A percentile compares a stretch with the other conserved stretches of the same genome.
These are phyloP conservation scores for Anthophora plumipes DNA, from an alignment of 2,888 invertebrate genomes.

Conservation along the genomic window DNA sequence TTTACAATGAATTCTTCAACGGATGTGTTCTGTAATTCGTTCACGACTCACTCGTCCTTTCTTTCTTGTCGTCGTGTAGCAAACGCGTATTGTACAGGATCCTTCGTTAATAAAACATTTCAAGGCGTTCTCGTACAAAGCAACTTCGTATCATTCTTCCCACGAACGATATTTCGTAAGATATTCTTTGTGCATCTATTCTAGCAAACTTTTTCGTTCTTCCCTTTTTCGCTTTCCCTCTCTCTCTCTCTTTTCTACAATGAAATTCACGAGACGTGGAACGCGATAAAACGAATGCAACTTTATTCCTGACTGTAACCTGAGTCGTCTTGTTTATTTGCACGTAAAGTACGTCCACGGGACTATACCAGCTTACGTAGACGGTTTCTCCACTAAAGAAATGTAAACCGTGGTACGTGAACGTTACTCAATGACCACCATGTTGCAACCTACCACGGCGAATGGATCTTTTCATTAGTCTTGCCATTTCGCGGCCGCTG, in stretches of 20 bases:
- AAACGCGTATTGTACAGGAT: neutral
- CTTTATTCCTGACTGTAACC: neutral
- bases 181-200: neutral
- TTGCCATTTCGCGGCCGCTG: neutral
- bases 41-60: neutral
- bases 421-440: constrained; percentile 14
- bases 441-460: neutral
- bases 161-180: constrained; percentile 5
- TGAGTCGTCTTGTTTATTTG: constrained; percentile 20
- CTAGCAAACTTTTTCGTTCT: neutral
- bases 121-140: neutral
- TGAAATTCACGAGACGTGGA: constrained; percentile 18
- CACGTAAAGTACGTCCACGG: constrained; percentile 13
- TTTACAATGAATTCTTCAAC: constrained; percentile 1
- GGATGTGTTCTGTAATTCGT: neutral
- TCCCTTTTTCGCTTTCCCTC: no score
- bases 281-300: constrained; percentile 19
- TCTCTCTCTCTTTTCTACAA: no score
- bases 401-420: neutral
- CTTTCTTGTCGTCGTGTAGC: neutral
- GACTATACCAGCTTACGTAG: constrained; percentile 5
- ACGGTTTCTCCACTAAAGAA: neutral
- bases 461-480: constrained; percentile 25
- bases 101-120: constrained; percentile 14
- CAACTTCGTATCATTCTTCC: neutral